These are phyloP conservation scores for Anagyrus pseudococci DNA, from an alignment of 2,888 invertebrate species.

Conservation along the genomic window DNA sequence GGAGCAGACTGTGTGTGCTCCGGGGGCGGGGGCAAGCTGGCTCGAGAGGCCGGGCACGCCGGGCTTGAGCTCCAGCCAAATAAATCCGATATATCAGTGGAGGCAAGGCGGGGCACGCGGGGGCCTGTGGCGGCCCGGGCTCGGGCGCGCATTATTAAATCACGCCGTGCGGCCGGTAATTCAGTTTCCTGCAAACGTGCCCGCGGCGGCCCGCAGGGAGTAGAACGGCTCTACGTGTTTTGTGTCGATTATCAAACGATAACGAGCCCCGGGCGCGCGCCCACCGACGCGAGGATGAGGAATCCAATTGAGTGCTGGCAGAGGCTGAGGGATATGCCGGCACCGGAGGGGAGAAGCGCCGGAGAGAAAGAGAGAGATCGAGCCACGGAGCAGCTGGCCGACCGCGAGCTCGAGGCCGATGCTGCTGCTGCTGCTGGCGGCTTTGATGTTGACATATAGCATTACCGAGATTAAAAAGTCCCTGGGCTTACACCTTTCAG, in stretches of 20 bases:
- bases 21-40: not conserved
- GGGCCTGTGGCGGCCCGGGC: not conserved
- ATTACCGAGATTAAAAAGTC: not conserved
- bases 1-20: not conserved
- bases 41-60: slow-evolving; percentile 2
- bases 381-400: too few species aligned
- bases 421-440: not conserved
- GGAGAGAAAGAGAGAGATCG: not conserved
- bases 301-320: not conserved
- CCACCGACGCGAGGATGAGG: not conserved
- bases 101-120: too few species aligned
- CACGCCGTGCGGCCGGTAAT: slow-evolving; percentile 52
- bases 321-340: too few species aligned
- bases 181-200: slow-evolving; percentile 51
- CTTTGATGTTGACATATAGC: not conserved
- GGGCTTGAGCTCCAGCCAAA: slow-evolving; percentile 47
- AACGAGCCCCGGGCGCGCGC: slow-evolving; percentile 43
- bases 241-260: slow-evolving; percentile 55
- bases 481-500: too few species aligned
- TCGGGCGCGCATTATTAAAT: slow-evolving; percentile 51
- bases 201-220: slow-evolving; percentile 17
- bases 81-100: slow-evolving; percentile 24
- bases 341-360: not conserved
- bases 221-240: slow-evolving; percentile 45
- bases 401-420: not conserved